Evolutionary conservation across 2,888 invertebrate genomes (phyloP).

Genomic region (Escarpia spicata): DNA sequence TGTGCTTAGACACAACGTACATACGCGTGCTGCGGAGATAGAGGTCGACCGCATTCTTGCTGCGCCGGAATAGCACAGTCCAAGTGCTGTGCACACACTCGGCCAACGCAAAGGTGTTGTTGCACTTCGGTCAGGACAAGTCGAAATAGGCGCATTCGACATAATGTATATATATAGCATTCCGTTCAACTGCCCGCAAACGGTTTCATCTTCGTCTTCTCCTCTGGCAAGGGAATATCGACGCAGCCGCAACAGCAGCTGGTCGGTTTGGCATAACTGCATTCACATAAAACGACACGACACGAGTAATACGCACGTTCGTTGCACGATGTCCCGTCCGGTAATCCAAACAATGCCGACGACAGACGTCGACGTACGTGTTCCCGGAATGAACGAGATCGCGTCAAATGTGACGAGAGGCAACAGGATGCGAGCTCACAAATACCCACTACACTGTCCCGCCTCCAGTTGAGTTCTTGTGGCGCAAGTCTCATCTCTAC

Average conservation of each 20-base stretch:
- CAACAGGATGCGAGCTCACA: too few species aligned
- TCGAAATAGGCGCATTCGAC: constrained; percentile 11
- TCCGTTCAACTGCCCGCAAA: constrained; percentile 4
- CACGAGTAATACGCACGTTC: not conserved
- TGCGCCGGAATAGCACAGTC: not conserved
- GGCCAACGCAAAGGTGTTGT: not conserved
- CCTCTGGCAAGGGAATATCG: constrained; percentile 12
- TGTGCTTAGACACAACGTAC: not conserved
- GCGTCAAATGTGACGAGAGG: not conserved
- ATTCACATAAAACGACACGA: not conserved
- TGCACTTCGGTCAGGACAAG: constrained; percentile 4
- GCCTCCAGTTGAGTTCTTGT: too few species aligned
- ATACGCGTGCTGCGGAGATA: not conserved
- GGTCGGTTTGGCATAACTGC: constrained; percentile 10
- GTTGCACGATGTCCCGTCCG: not conserved
- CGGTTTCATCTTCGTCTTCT: not conserved
- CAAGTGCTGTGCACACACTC: not conserved
- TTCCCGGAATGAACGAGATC: not conserved
- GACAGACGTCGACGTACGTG: not conserved
- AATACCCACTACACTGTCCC: too few species aligned
- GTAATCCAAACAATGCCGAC: not conserved
- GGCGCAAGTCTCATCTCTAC: too few species aligned
- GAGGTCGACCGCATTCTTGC: not conserved
- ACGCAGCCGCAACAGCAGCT: not conserved
- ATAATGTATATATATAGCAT: constrained; percentile 13